Conservation (phyloP, 92 coral and sea anemone species). For the Porites rus region DNA sequence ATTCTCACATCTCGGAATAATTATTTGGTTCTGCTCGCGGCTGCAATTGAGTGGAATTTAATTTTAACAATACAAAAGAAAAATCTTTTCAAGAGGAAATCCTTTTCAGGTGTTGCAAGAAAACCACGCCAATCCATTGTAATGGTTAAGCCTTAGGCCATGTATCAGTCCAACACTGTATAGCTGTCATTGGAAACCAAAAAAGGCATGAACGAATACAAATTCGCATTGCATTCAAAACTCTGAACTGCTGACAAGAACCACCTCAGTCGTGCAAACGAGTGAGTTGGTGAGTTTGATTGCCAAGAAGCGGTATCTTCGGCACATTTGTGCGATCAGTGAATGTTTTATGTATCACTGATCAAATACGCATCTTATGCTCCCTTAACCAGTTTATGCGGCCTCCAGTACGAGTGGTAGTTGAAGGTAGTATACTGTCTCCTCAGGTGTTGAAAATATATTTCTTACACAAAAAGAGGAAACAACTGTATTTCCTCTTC, state of each 20-base stretch:
- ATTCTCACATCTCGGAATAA: not conserved
- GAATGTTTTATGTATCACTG: not conserved
- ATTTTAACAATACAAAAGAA: not conserved
- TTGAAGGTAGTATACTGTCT: too few species aligned
- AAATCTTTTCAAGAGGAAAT: not conserved
- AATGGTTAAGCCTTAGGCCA: conserved; percentile 10
- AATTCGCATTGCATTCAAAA: conserved; percentile 12
- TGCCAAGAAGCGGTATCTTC: too few species aligned
- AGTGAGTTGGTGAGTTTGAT: too few species aligned
- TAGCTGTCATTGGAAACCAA: conserved; percentile 26
- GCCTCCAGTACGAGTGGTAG: too few species aligned
- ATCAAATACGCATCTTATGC: not conserved
- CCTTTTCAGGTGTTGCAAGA: not conserved
- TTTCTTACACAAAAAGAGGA: too few species aligned
- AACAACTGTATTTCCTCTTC: too few species aligned
- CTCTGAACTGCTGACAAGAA: not conserved
- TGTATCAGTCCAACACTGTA: not conserved
- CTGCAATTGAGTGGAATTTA: not conserved
- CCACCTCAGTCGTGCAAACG: too few species aligned
- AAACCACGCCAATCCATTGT: conserved; percentile 8
- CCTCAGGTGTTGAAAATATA: too few species aligned
- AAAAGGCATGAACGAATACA: not conserved
- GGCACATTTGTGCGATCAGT: not conserved
- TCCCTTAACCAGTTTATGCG: not conserved
- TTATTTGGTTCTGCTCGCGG: not conserved